Evolutionary conservation across 2,113 vertebrate genomes (phyloP).

Genomic region (Neotragus pygmaeus): DNA sequence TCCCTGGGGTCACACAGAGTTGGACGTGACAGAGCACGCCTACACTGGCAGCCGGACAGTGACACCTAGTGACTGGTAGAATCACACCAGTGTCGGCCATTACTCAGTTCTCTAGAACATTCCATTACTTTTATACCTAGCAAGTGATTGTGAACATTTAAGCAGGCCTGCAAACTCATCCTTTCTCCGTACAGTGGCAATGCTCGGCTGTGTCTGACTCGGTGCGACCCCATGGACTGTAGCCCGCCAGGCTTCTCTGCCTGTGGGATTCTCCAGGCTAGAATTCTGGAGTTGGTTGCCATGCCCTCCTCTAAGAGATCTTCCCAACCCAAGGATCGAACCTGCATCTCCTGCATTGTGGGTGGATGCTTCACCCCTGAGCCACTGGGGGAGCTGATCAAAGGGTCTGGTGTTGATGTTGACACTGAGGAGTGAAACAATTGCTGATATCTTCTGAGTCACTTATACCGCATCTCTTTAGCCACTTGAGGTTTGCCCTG

Average conservation of each 20-base stretch:
- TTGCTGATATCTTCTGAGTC: background rate
- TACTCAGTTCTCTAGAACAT: background rate
- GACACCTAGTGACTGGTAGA: conserved; percentile 58
- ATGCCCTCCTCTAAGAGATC: background rate
- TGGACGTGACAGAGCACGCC: background rate
- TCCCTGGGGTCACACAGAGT: background rate
- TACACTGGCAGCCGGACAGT: background rate
- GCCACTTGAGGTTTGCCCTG: background rate
- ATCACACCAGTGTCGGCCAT: fast-evolving
- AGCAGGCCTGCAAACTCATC: background rate
- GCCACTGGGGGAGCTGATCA: background rate
- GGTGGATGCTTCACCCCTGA: background rate
- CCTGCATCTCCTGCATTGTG: fast-evolving
- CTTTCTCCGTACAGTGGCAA: background rate
- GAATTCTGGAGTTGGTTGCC: background rate
- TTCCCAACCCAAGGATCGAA: background rate
- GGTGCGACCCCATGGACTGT: background rate
- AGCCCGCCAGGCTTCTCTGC: background rate
- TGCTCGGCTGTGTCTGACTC: background rate
- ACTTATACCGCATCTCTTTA: fast-evolving
- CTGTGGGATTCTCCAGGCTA: background rate
- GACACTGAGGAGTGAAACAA: fast-evolving
- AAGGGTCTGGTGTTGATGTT: too few species aligned
- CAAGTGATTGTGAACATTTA: fast-evolving
- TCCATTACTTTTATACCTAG: fast-evolving